These are phyloP conservation scores for Pangasianodon hypophthalmus DNA, from an alignment of 2,113 vertebrate genomes.

Conservation along the genomic window DNA sequence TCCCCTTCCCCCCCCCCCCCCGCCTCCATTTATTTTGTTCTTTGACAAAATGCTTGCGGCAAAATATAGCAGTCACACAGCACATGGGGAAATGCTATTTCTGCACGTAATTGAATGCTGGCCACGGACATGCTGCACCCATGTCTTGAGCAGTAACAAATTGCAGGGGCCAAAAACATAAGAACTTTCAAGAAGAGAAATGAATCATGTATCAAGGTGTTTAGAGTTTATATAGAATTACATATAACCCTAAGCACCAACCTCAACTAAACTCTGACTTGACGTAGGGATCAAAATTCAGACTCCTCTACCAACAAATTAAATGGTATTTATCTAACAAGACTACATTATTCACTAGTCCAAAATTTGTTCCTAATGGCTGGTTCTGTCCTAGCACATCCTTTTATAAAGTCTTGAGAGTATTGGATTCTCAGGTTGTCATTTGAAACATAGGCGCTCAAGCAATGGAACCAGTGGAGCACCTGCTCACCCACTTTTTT, in stretches of 20 bases:
- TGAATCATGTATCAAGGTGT: not conserved
- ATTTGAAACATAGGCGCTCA: not conserved
- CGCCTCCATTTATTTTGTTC: slow-evolving; percentile 8
- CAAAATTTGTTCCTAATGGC: not conserved
- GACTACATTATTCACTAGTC: not conserved
- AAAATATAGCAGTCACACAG: slow-evolving; percentile 31
- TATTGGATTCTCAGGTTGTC: not conserved
- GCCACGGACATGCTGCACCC: not conserved
- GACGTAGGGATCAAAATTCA: not conserved
- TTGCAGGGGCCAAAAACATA: not conserved
- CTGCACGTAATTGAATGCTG: slow-evolving; percentile 9
- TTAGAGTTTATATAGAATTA: not conserved
- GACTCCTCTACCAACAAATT: not conserved
- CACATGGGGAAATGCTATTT: slow-evolving; percentile 15
- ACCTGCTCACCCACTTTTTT: not conserved
- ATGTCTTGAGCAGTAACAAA: not conserved
- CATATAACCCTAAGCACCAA: not conserved
- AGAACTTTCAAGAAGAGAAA: not conserved
- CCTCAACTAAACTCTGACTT: not conserved
- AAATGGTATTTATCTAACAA: not conserved
- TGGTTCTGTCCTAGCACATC: not conserved
- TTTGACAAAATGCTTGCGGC: slow-evolving; percentile 24
- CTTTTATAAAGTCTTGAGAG: not conserved
- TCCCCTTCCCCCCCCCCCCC: not conserved
- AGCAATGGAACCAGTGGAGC: not conserved